Evolutionary conservation across 35 echinoderm and acorn worm genomes (phyloP), one percentile per base, ranked within the genome.

Genomic region (Lytechinus pictus): DNA sequence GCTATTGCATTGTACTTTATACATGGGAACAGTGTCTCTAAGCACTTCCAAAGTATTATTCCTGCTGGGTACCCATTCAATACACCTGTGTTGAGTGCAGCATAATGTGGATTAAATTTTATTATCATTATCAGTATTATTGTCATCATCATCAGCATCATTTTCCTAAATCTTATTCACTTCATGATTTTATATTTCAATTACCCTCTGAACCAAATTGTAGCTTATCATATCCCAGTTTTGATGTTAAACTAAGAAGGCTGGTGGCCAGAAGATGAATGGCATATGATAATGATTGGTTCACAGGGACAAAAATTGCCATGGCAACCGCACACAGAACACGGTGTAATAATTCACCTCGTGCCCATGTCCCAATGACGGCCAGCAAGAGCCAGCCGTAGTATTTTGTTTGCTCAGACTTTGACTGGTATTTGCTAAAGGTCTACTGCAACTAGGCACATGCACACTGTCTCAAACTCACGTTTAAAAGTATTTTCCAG

Each of bases 311-410:
- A 55, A n/a, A 28, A 57, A 93, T 93, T 57, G 54, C 24, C 92
- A 93, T 93, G 92, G 92, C 92, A 93, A 93, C 92, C 92, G 92
- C 92, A 55, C 92, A 93, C 54, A 93, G 14, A 93, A 93, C 53
- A 93, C 88, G 19, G 66, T 90, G 88, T 90, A 90, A 90, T 90
- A 90, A 54, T 90, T 52, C 27, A 44, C 88, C 88, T 54, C 88
- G 4, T 29, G 88, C 88, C 88, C 52, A 27, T 10, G 88, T 58
- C 88, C 88, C 52, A 27, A 90, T 54, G 88, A 90, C 88, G 33
- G 88, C 88, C 4, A 14, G 88, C 53, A 8, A 54, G 54, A 14
- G 88, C 53, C n/a, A 54, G 92, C 92, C 54, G 9, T 4, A 54
- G 28, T n/a, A 24, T n/a, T 12, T 14, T 93, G 92, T 93, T 93